Evolutionary conservation across 2,113 vertebrate species (phyloP).

Genomic region (Muscicapa adusta): DNA sequence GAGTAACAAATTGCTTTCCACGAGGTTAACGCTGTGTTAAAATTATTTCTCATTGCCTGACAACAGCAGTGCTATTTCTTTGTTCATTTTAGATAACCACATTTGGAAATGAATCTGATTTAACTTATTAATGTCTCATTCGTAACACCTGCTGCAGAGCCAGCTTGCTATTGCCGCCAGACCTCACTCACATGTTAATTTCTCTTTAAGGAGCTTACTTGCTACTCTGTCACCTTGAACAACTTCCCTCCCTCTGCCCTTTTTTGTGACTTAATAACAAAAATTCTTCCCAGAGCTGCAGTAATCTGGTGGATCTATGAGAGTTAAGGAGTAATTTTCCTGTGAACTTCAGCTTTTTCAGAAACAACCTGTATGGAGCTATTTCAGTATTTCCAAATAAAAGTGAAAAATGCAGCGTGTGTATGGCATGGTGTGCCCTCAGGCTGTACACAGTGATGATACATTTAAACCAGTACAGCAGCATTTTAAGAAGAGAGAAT

Average conservation of each 20-base stretch:
- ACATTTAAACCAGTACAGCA: no score
- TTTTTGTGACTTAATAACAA: neutral
- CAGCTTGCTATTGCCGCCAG: neutral
- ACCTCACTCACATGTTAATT: neutral
- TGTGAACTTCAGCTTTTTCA: neutral
- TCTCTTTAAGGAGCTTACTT: neutral
- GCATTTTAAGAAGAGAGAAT: neutral
- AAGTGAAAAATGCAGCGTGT: neutral
- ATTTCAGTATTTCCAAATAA: neutral
- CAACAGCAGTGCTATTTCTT: neutral
- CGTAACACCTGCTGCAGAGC: neutral
- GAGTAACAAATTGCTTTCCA: neutral
- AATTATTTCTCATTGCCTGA: neutral
- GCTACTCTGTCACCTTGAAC: neutral
- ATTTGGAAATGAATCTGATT: neutral
- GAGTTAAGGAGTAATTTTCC: neutral
- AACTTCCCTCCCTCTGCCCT: neutral
- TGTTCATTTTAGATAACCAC: neutral
- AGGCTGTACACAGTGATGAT: neutral
- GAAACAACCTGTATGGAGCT: neutral
- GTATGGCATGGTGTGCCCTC: neutral
- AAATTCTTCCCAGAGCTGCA: neutral
- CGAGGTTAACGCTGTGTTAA: rapidly evolving
- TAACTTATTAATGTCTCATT: neutral
- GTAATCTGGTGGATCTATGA: neutral